A percentile compares a stretch with the other conserved stretches of the same genome.
These are phyloP conservation scores for Lipotes vexillifer DNA, from an alignment of 2,113 vertebrate genomes.

Conservation along the genomic window DNA sequence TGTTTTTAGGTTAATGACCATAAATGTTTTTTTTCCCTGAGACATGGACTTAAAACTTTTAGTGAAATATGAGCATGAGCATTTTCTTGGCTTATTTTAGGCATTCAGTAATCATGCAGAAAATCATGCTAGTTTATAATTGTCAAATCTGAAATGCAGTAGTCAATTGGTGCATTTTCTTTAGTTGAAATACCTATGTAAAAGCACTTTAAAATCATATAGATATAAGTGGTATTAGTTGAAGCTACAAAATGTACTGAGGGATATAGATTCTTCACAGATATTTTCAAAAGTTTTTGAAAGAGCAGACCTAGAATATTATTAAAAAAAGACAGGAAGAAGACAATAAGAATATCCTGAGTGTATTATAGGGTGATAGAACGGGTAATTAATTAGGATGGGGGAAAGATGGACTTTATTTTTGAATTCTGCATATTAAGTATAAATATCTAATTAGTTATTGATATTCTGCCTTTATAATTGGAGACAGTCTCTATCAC, in stretches of 20 bases:
- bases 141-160: background rate
- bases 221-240: background rate
- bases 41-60: background rate
- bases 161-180: background rate
- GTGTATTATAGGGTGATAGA: background rate
- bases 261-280: background rate
- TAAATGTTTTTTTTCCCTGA: background rate
- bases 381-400: background rate
- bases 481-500: background rate
- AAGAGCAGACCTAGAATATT: background rate
- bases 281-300: slow-evolving; percentile 26
- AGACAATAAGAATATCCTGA: background rate
- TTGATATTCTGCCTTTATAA: slow-evolving; percentile 21
- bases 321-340: background rate
- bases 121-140: background rate
- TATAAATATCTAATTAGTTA: background rate
- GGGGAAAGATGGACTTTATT: background rate
- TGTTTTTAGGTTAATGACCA: slow-evolving; percentile 38
- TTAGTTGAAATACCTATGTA: background rate
- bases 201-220: slow-evolving; percentile 9
- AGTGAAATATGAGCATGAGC: background rate
- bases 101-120: background rate
- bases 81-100: slow-evolving; percentile 30
- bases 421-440: background rate
- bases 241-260: background rate